These are phyloP conservation scores for Parazoanthus atlanticus DNA, from an alignment of 92 coral and sea anemone species.

Conservation along the genomic window DNA sequence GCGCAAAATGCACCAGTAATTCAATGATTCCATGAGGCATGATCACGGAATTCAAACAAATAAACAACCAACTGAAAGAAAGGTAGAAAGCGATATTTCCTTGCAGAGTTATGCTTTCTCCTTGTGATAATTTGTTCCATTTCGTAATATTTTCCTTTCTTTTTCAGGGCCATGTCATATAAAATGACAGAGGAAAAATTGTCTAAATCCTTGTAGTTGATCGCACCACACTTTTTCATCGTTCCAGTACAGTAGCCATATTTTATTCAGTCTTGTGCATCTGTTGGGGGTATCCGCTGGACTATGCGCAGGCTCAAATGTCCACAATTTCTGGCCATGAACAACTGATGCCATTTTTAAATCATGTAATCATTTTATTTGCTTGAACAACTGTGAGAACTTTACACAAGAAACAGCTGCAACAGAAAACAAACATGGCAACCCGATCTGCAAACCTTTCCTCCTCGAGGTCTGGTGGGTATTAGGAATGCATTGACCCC, in stretches of 20 bases:
- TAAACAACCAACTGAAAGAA: no score
- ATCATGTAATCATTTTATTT: no score
- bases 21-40: no score
- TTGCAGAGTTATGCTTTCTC: neutral
- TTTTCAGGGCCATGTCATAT: constrained; percentile 26
- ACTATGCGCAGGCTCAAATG: constrained; percentile 34
- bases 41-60: no score
- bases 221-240: neutral
- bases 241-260: neutral
- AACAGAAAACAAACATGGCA: no score
- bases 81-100: constrained; percentile 3
- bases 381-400: no score
- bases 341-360: no score
- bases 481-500: no score
- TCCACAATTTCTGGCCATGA: constrained; percentile 35
- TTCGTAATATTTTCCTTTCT: constrained; percentile 24
- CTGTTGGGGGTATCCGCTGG: constrained; percentile 23
- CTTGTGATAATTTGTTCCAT: constrained; percentile 30
- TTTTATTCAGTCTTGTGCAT: neutral
- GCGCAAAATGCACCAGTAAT: no score
- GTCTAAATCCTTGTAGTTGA: constrained; percentile 12
- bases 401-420: no score
- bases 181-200: constrained; percentile 21
- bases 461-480: no score
- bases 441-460: no score